Conservation (phyloP, 2,888 invertebrate genomes). For the Lamproptera curius region DNA sequence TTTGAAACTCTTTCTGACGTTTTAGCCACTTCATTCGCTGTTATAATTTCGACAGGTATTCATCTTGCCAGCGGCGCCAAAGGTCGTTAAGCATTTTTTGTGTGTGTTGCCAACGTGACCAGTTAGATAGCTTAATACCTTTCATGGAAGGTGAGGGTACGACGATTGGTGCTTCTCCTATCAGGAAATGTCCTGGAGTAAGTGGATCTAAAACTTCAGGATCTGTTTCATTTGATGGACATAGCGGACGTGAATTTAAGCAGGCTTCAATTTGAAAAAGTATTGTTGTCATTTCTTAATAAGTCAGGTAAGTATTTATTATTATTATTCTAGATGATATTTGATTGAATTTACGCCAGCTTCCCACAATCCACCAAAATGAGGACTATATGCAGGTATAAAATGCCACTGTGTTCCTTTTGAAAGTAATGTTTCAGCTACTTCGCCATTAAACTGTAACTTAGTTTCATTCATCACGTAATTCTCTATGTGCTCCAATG, state of each 20-base stretch:
- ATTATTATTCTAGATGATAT: constrained; percentile 21
- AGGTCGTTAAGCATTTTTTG: background rate
- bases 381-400: constrained; percentile 26
- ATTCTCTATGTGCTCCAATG: constrained; percentile 24
- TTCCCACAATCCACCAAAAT: constrained; percentile 28
- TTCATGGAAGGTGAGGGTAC: background rate
- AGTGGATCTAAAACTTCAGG: background rate
- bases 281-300: constrained; percentile 22
- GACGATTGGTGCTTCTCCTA: background rate
- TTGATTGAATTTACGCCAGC: constrained; percentile 25
- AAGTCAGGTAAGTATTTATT: constrained; percentile 18
- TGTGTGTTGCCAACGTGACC: background rate
- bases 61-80: background rate
- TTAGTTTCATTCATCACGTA: constrained; percentile 23
- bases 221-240: background rate
- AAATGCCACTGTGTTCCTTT: constrained; percentile 28
- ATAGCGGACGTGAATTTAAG: constrained; percentile 25
- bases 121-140: background rate
- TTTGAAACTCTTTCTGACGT: background rate
- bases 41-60: constrained; percentile 14
- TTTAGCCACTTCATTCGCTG: too few relatives aligned
- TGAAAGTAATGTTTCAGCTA: constrained; percentile 11
- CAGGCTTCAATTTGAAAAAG: constrained; percentile 21
- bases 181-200: background rate
- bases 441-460: constrained; percentile 8